Evolutionary conservation across 2,888 invertebrate species (phyloP).

Genomic region (Parasteatoda lunata): DNA sequence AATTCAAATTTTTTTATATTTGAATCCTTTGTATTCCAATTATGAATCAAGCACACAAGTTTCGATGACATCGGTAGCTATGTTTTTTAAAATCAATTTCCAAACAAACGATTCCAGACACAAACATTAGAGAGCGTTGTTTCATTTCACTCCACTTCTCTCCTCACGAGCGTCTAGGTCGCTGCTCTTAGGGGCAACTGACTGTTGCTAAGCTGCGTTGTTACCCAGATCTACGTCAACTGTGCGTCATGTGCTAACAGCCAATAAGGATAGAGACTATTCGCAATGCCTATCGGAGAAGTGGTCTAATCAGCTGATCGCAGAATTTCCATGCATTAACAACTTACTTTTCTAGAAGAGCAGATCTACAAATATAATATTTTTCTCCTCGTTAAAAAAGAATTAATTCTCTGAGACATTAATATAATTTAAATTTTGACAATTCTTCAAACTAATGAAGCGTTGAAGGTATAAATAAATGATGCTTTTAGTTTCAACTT

Average conservation of each 20-base stretch:
- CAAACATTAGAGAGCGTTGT: slow-evolving; percentile 18
- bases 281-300: slow-evolving; percentile 42
- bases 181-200: slow-evolving; percentile 68
- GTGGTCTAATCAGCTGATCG: slow-evolving; percentile 65
- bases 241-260: slow-evolving; percentile 57
- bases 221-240: slow-evolving; percentile 63
- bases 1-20: slow-evolving; percentile 1
- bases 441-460: too few species aligned
- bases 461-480: too few species aligned
- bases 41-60: slow-evolving; percentile 2
- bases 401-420: too few species aligned
- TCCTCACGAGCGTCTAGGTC: slow-evolving; percentile 49
- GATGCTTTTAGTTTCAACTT: too few species aligned
- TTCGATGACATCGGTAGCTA: slow-evolving; percentile 45
- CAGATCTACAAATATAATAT: too few species aligned
- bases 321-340: slow-evolving; percentile 17
- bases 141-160: slow-evolving; percentile 30
- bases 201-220: slow-evolving; percentile 67
- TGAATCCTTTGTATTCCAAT: neutral
- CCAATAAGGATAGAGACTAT: slow-evolving; percentile 60
- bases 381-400: too few species aligned
- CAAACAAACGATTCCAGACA: slow-evolving; percentile 22
- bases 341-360: neutral
- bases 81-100: slow-evolving; percentile 9
- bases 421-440: too few species aligned